Base-by-base conservation (phyloP, 1,140 invertebrate species). In the Himalopsyche phryganea region DNA sequence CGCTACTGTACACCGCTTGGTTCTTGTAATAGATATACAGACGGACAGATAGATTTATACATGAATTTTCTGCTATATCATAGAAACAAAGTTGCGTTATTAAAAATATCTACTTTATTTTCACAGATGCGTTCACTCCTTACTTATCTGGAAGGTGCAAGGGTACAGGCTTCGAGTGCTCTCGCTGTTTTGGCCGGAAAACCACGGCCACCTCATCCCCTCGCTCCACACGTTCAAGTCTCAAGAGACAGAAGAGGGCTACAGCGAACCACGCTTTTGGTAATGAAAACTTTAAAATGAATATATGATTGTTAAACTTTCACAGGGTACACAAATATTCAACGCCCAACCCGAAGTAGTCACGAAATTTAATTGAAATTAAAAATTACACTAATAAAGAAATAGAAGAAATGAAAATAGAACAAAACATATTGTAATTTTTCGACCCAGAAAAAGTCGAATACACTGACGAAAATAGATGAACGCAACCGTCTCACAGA, bases 111-210 rank as follows among this genome's bases (percentile, higher is more conserved):
- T n/a, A n/a, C n/a, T n/a, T n/a, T n/a, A n/a, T n/a, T n/a, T n/a
- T n/a, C n/a, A 0, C 70, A 96, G 92, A 93, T 94, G 81, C 85
- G 89, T 66, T 91, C 91, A 2, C 95, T 94, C 88, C 74, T 96
- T 46, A 88, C 92, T 6, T 97, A 94, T 69, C 76, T 96, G 55
- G 94, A 97, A 76, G 94, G 92, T 0, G 85, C 92, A 5, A 84
- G 89, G 61, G 90, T 88, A 66, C 96, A 97, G 76, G 82, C 96
- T 15, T 86, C 91, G 28, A 85, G 85, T 35, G 86, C 86, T 23
- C 72, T 96, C 14, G 84, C 87, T 41, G 90, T 92, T 68, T 68
- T 95, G 20, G 91, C 94, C 68, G 88, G 85, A 50, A 80, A 86
- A 58, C 83, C 85, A 23, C 80, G 85, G 58, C 80, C 77, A n/a